Evolutionary conservation across 2,888 invertebrate species (phyloP).

Genomic region (Hypomecis punctinalis): DNA sequence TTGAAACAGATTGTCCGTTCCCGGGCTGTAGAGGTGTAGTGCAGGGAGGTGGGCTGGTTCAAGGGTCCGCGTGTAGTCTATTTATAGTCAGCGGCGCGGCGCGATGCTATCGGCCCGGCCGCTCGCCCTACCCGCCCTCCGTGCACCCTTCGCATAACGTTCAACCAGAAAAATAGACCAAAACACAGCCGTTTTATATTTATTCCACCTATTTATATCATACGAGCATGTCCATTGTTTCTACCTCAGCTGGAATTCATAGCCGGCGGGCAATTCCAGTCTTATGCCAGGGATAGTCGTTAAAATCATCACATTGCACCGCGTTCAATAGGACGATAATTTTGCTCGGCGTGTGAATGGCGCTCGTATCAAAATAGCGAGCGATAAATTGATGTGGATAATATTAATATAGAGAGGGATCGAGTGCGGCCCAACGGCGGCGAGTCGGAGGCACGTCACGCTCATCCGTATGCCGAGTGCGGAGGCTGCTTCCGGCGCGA

Average conservation of each 20-base stretch:
- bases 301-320: conserved; percentile 63
- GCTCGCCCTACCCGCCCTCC: conserved; percentile 74
- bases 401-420: conserved; percentile 49
- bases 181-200: conserved; percentile 74
- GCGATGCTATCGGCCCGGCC: conserved; percentile 74
- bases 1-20: conserved; percentile 16
- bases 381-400: conserved; percentile 56
- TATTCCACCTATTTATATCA: conserved; percentile 80
- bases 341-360: conserved; percentile 26
- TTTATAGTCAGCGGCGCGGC: conserved; percentile 73
- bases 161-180: conserved; percentile 78
- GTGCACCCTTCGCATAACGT: conserved; percentile 78
- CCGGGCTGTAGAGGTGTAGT: conserved; percentile 9
- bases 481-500: conserved; percentile 76
- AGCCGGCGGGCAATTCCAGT: conserved; percentile 68
- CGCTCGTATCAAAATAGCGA: conserved; percentile 22
- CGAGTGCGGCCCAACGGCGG: conserved; percentile 47
- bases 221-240: conserved; percentile 74
- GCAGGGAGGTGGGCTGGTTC: conserved; percentile 73
- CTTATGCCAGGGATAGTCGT: conserved; percentile 59
- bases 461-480: conserved; percentile 80
- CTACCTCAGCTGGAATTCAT: conserved; percentile 72
- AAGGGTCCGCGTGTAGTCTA: conserved; percentile 80
- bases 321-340: conserved; percentile 28
- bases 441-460: conserved; percentile 62